These are phyloP conservation scores for Myiothlypis coronata DNA, from an alignment of 2,797 vertebrate genomes.

Conservation along the genomic window DNA sequence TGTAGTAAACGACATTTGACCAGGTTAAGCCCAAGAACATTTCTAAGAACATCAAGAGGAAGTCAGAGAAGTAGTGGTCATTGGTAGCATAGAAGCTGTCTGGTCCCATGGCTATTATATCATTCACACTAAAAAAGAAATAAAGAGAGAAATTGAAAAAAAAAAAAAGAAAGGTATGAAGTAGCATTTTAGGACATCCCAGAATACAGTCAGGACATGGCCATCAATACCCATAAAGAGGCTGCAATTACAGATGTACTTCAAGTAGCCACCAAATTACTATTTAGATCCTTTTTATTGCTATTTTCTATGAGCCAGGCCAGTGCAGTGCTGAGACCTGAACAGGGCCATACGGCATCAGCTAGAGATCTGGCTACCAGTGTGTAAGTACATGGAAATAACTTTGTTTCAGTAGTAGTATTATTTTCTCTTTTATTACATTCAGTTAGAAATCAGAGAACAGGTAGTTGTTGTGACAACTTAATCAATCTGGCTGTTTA, in stretches of 20 bases:
- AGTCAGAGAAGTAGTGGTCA: slow-evolving; percentile 81
- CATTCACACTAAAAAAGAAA: slow-evolving; percentile 81
- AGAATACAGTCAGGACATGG: background rate
- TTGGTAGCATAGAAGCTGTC: slow-evolving; percentile 93
- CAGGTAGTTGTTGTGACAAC: background rate
- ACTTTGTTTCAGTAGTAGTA: background rate
- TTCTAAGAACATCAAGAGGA: slow-evolving; percentile 69
- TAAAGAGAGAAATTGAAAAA: background rate
- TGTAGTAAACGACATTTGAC: slow-evolving; percentile 88
- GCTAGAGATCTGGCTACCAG: background rate
- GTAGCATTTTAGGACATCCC: background rate
- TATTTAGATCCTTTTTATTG: background rate
- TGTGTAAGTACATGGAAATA: background rate
- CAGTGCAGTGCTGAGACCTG: background rate
- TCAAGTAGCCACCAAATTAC: background rate
- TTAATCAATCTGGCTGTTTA: background rate
- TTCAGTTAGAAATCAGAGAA: background rate
- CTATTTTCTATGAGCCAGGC: background rate
- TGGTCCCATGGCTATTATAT: slow-evolving; percentile 84
- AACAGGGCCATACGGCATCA: background rate
- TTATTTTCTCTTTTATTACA: background rate
- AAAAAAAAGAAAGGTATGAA: background rate
- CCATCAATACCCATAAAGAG: background rate
- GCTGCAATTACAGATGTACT: background rate
- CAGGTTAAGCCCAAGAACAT: slow-evolving; percentile 74